Evolutionary conservation across 1,140 invertebrate genomes (phyloP).

Genomic region (Antheraea mylitta): DNA sequence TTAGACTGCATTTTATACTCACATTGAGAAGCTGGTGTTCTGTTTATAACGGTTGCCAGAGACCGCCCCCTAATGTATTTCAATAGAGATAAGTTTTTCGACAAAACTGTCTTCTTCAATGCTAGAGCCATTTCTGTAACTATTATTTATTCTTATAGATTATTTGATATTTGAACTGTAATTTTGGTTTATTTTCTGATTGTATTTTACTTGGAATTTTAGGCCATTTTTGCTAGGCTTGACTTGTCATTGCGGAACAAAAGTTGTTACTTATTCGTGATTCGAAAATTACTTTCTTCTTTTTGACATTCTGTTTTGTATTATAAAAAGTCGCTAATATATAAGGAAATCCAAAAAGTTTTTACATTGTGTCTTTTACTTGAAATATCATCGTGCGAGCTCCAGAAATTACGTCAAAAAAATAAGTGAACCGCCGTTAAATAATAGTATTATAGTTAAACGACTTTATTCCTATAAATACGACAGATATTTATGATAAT

Average conservation of each 20-base stretch:
- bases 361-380: too few relatives aligned
- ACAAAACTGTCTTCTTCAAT: conserved; percentile 52
- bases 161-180: conserved; percentile 34
- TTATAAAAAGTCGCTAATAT: neutral
- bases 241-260: conserved; percentile 39
- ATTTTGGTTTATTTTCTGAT: conserved; percentile 36
- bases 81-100: conserved; percentile 51
- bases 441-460: too few relatives aligned
- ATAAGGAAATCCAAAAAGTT: too few relatives aligned
- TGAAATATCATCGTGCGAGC: too few relatives aligned
- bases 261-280: conserved; percentile 30
- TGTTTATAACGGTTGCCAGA: conserved; percentile 39
- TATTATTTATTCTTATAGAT: conserved; percentile 12
- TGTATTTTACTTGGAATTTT: conserved; percentile 52
- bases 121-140: conserved; percentile 53
- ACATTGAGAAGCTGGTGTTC: conserved; percentile 46
- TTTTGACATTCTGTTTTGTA: conserved; percentile 17
- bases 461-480: too few relatives aligned
- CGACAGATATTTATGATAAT: too few relatives aligned
- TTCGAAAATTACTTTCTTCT: conserved; percentile 39
- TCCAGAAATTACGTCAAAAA: too few relatives aligned
- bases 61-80: conserved; percentile 54
- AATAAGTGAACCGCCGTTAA: too few relatives aligned
- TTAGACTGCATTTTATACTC: conserved; percentile 32
- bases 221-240: conserved; percentile 36